Evolutionary conservation across 2,113 vertebrate genomes (phyloP).

Genomic region (Emydocephalus ijimae): DNA sequence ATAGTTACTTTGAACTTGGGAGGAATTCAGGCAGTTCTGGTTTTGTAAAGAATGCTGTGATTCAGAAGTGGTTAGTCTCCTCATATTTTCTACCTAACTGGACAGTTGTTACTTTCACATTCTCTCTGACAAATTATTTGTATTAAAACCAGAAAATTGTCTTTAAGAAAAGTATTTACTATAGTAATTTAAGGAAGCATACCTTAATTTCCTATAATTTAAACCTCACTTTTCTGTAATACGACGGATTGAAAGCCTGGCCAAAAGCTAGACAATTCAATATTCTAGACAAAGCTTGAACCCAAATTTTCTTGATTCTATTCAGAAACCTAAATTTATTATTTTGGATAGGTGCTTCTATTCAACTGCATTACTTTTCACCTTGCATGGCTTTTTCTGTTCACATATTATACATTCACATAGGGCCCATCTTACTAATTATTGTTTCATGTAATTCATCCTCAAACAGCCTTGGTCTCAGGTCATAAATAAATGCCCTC

Average conservation of each 20-base stretch:
- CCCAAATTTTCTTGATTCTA: neutral
- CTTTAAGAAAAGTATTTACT: neutral
- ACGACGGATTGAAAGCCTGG: neutral
- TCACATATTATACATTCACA: conserved; percentile 8
- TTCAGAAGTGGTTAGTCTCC: neutral
- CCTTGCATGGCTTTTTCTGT: neutral
- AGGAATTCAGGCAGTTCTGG: neutral
- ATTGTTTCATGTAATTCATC: conserved; percentile 22
- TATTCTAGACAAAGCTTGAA: neutral
- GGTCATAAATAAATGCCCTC: conserved; percentile 44
- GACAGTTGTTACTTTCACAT: neutral
- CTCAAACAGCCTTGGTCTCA: conserved; percentile 30
- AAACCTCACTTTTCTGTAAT: neutral
- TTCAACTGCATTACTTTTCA: neutral
- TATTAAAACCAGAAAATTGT: neutral
- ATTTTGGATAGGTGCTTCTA: neutral
- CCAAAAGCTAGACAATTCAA: neutral
- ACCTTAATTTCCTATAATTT: neutral
- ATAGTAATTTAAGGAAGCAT: neutral
- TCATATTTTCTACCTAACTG: neutral
- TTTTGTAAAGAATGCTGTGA: neutral
- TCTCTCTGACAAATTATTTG: neutral
- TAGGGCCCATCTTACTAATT: conserved; percentile 6
- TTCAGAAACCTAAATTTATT: neutral
- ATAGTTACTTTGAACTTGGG: neutral